Conservation (phyloP, 2,888 invertebrate genomes). For the Pterostichus madidus region DNA sequence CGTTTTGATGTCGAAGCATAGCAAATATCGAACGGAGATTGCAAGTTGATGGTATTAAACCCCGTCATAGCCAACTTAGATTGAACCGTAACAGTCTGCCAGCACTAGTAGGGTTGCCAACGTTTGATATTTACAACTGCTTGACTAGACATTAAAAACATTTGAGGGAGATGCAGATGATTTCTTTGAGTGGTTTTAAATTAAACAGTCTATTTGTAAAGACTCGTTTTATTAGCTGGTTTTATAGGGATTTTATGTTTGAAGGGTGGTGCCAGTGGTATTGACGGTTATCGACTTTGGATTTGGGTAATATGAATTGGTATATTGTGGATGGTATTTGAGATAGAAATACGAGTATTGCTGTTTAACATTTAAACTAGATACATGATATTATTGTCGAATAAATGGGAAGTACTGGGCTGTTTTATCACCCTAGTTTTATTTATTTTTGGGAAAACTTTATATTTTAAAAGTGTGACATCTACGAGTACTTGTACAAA, state of each 20-base stretch:
- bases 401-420: no score
- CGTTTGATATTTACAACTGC: slow-evolving; percentile 36
- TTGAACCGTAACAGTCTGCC: slow-evolving; percentile 36
- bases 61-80: slow-evolving; percentile 17
- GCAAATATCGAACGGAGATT: slow-evolving; percentile 48
- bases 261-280: neutral
- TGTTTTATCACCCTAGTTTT: no score
- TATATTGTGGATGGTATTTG: neutral
- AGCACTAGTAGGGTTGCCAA: neutral
- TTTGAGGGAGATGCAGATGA: neutral
- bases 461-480: no score
- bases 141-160: slow-evolving; percentile 27
- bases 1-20: slow-evolving; percentile 29
- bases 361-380: no score
- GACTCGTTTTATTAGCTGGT: slow-evolving; percentile 24
- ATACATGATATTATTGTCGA: no score
- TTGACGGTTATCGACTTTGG: neutral
- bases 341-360: no score
- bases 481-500: no score
- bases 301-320: neutral
- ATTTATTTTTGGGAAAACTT: no score
- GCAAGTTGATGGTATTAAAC: slow-evolving; percentile 43
- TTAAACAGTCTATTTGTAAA: slow-evolving; percentile 46
- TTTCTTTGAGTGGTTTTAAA: slow-evolving; percentile 33
- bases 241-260: slow-evolving; percentile 49